phyloP scores from a whole-genome alignment of 2,797 vertebrate genomes.

The Squalus acanthias region DNA sequence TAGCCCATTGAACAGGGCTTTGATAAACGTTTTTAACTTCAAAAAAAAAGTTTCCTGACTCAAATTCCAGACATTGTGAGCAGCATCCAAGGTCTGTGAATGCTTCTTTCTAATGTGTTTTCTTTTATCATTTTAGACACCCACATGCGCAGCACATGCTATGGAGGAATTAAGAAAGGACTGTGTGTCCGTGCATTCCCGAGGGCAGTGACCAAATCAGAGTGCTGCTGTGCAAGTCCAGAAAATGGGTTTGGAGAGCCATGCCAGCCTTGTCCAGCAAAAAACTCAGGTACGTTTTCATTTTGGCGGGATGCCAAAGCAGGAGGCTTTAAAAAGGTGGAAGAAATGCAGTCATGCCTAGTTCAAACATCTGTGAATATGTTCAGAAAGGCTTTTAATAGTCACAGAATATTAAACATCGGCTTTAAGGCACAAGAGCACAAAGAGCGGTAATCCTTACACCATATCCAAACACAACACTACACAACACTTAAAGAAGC shows the following conservation, averaged over 20 bases:
- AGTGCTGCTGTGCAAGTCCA: conserved; percentile 66
- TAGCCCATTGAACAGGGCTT: conserved; percentile 23
- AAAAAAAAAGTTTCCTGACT: background rate
- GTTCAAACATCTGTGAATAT: background rate
- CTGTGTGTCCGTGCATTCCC: conserved; percentile 58
- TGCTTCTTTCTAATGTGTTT: conserved; percentile 25
- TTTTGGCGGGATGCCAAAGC: background rate
- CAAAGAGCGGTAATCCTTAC: background rate
- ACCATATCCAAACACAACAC: background rate
- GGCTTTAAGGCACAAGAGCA: background rate
- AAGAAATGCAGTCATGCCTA: background rate
- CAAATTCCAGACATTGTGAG: background rate
- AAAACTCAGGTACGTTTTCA: conserved; percentile 55
- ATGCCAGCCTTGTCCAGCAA: conserved; percentile 60
- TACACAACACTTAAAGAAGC: background rate
- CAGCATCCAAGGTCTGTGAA: conserved; percentile 26
- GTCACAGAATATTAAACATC: background rate
- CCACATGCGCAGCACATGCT: conserved; percentile 68
- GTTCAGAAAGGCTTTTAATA: background rate
- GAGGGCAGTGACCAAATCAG: conserved; percentile 65
- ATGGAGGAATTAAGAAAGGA: conserved; percentile 61
- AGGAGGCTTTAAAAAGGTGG: background rate
- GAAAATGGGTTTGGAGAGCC: conserved; percentile 66
- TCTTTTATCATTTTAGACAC: conserved; percentile 53
- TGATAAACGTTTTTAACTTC: background rate